A percentile compares a stretch with the other conserved stretches of the same genome.
Evolutionary conservation across 2,113 vertebrate genomes (phyloP).

Genomic region (Uropsilus gracilis): DNA sequence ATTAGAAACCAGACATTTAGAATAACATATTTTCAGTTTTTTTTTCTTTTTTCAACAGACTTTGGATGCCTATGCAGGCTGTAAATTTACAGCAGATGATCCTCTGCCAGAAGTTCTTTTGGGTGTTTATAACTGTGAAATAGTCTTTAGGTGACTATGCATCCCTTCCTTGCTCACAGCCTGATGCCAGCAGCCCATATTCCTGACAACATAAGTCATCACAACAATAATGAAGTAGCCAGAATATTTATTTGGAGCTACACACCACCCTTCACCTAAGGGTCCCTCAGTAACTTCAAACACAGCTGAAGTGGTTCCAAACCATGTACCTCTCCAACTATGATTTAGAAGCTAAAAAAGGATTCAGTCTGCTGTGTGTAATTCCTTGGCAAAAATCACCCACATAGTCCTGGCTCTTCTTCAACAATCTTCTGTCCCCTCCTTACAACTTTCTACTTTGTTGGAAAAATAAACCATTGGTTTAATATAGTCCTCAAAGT

Average conservation of each 20-base stretch:
- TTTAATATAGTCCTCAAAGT: neutral
- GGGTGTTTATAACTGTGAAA: conserved; percentile 70
- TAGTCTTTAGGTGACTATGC: conserved; percentile 39
- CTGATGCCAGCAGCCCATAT: conserved; percentile 20
- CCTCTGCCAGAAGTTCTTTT: conserved; percentile 69
- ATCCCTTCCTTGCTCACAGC: neutral
- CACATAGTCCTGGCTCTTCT: conserved; percentile 49
- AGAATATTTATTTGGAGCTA: conserved; percentile 71
- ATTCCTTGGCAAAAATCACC: conserved; percentile 70
- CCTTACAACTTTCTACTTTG: conserved; percentile 33
- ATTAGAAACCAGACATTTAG: conserved; percentile 62
- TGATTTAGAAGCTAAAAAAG: conserved; percentile 69
- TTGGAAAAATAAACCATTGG: neutral
- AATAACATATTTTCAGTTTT: conserved; percentile 53
- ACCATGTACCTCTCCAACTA: conserved; percentile 49
- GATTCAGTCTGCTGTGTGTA: conserved; percentile 63
- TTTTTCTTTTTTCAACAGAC: conserved; percentile 18
- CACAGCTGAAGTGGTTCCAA: conserved; percentile 59
- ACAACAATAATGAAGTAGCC: conserved; percentile 61
- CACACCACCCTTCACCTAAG: conserved; percentile 57
- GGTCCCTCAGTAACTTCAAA: conserved; percentile 59
- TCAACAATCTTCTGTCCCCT: conserved; percentile 47
- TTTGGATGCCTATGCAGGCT: conserved; percentile 54
- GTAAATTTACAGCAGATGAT: conserved; percentile 65
- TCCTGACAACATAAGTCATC: conserved; percentile 50